Percentiles rank a stretch among this genome's conserved stretches.
These are phyloP conservation scores for Ectropis crepuscularia DNA, from an alignment of 2,888 invertebrate genomes.

Conservation along the genomic window DNA sequence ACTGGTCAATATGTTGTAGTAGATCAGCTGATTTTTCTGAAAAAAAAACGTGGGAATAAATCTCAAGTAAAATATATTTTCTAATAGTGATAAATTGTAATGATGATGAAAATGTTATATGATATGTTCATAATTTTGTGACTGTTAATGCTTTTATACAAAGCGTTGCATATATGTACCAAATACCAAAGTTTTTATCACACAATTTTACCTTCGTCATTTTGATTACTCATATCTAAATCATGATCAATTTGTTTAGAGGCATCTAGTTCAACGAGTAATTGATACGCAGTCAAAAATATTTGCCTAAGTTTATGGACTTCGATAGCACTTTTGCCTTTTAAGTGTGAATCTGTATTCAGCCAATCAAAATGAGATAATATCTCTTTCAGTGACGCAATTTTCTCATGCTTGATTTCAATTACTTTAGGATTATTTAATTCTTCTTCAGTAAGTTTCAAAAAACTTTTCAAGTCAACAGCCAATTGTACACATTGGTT, in stretches of 20 bases:
- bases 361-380: constrained; percentile 59
- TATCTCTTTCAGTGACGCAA: constrained; percentile 43
- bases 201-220: constrained; percentile 51
- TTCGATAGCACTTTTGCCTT: constrained; percentile 48
- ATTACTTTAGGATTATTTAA: constrained; percentile 31
- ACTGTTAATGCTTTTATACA: constrained; percentile 41
- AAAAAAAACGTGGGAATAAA: constrained; percentile 38
- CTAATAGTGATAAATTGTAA: no score
- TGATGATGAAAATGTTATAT: no score
- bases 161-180: constrained; percentile 43
- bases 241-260: constrained; percentile 20
- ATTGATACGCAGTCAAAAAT: constrained; percentile 55
- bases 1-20: constrained; percentile 64
- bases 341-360: constrained; percentile 49
- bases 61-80: no score
- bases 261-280: constrained; percentile 52
- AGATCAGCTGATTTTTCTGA: constrained; percentile 58
- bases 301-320: constrained; percentile 50
- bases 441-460: constrained; percentile 32
- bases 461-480: constrained; percentile 47
- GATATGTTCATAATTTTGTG: no score
- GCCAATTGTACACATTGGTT: constrained; percentile 50
- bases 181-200: constrained; percentile 33
- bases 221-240: constrained; percentile 24
- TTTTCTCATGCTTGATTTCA: constrained; percentile 47